Percentiles rank a stretch among this genome's conserved stretches.
Evolutionary conservation across 2,113 vertebrate genomes (phyloP).

Genomic region (Malurus elegans): DNA sequence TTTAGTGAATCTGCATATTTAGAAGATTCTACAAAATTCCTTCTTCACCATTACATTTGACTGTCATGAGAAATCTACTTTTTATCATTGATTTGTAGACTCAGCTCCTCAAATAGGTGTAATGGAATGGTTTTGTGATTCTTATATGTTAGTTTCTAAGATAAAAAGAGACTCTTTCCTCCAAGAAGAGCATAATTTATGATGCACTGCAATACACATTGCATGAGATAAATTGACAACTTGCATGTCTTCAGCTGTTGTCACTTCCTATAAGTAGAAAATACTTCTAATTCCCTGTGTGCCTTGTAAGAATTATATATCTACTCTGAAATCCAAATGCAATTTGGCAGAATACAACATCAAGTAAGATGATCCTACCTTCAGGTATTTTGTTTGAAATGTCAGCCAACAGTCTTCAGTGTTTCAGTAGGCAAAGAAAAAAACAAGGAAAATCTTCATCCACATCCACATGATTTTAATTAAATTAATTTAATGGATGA

Average conservation of each 20-base stretch:
- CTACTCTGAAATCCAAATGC: constrained; percentile 11
- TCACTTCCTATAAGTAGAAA: not conserved
- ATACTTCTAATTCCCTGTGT: not conserved
- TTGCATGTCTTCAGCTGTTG: not conserved
- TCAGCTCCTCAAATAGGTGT: not conserved
- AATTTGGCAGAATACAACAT: constrained; percentile 14
- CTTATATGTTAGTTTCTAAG: not conserved
- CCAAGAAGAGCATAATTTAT: not conserved
- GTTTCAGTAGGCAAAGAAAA: not conserved
- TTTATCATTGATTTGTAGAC: not conserved
- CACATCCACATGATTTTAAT: not conserved
- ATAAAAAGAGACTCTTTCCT: not conserved
- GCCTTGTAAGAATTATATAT: constrained; percentile 1
- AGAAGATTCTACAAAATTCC: not conserved
- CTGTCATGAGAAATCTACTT: not conserved
- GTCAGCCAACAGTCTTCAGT: not conserved
- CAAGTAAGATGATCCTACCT: not conserved
- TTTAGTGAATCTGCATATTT: not conserved
- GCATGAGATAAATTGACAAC: constrained; percentile 4
- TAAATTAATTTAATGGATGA: constrained; percentile 1
- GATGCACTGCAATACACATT: not conserved
- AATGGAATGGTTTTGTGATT: not conserved
- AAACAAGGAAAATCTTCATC: not conserved
- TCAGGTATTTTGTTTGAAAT: not conserved
- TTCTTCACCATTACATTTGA: not conserved